Evolutionary conservation across 2,797 vertebrate species (phyloP).

Genomic region (Hephaestus fuliginosus): DNA sequence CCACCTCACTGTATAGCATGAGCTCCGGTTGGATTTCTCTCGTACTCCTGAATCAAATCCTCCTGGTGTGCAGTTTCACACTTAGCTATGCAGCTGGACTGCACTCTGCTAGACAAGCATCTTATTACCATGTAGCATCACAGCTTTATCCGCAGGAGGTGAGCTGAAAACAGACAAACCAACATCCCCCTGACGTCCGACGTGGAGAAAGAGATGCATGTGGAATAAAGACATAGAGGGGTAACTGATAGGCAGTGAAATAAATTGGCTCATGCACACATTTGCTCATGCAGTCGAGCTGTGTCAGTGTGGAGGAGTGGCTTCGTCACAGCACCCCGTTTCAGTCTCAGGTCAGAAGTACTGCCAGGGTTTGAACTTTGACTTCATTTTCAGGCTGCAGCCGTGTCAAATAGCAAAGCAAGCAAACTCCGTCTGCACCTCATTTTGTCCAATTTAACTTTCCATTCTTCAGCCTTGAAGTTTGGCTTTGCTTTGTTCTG

Average conservation of each 20-base stretch:
- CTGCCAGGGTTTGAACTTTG: conserved; percentile 59
- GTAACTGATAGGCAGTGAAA: conserved; percentile 32
- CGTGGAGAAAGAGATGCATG: conserved; percentile 24
- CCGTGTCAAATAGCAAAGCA: conserved; percentile 56
- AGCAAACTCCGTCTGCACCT: conserved; percentile 53
- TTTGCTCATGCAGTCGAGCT: neutral
- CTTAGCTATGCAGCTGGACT: conserved; percentile 50
- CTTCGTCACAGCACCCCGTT: conserved; percentile 25
- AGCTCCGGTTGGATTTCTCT: conserved; percentile 49
- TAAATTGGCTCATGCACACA: conserved; percentile 14
- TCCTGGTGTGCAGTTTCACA: conserved; percentile 46
- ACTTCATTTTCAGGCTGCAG: conserved; percentile 63
- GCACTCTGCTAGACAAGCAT: conserved; percentile 40
- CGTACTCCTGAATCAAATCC: conserved; percentile 18
- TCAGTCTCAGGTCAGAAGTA: conserved; percentile 43
- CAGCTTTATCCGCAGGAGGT: conserved; percentile 46
- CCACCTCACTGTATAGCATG: conserved; percentile 41
- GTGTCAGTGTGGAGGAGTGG: conserved; percentile 18
- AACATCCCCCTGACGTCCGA: conserved; percentile 3
- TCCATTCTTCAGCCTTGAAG: conserved; percentile 64
- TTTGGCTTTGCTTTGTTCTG: conserved; percentile 35
- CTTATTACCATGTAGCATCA: conserved; percentile 52
- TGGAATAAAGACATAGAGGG: conserved; percentile 17
- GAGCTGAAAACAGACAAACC: conserved; percentile 35
- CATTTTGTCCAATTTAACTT: conserved; percentile 70